These are phyloP conservation scores for Neopipo cinnamomea DNA, from an alignment of 2,113 vertebrate species.

Conservation along the genomic window DNA sequence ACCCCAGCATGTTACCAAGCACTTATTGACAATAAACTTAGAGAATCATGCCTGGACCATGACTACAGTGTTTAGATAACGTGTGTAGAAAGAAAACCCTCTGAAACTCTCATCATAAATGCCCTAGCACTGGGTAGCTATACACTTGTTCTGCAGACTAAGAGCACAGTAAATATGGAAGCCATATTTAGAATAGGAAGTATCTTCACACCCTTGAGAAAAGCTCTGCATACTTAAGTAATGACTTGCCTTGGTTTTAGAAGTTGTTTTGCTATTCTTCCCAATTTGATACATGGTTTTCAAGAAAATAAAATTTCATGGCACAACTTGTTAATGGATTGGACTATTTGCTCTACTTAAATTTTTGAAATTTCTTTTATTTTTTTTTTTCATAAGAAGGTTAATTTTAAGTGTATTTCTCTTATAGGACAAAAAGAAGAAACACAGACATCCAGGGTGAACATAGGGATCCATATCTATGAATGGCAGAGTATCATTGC, in stretches of 20 bases:
- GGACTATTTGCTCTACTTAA: not conserved
- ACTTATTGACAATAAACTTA: not conserved
- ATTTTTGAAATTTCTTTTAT: not conserved
- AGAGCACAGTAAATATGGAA: not conserved
- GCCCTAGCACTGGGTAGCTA: not conserved
- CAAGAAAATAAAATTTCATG: not conserved
- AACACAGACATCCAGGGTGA: not conserved
- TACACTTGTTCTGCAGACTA: not conserved
- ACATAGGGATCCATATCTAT: not conserved
- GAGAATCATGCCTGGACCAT: not conserved
- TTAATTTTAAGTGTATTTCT: not conserved
- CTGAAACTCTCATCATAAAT: not conserved
- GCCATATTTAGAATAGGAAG: not conserved
- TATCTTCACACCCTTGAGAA: not conserved
- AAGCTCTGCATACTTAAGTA: not conserved
- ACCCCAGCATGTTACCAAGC: not conserved
- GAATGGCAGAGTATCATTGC: not conserved
- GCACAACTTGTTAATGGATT: not conserved
- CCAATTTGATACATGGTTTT: not conserved
- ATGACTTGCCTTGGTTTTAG: not conserved
- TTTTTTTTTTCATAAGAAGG: not conserved
- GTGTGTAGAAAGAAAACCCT: not conserved
- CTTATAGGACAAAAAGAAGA: not conserved
- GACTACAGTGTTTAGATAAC: not conserved
- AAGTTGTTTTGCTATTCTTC: not conserved